phyloP scores from a whole-genome alignment of 2,888 invertebrate genomes.

The Cosmopolites sordidus region DNA sequence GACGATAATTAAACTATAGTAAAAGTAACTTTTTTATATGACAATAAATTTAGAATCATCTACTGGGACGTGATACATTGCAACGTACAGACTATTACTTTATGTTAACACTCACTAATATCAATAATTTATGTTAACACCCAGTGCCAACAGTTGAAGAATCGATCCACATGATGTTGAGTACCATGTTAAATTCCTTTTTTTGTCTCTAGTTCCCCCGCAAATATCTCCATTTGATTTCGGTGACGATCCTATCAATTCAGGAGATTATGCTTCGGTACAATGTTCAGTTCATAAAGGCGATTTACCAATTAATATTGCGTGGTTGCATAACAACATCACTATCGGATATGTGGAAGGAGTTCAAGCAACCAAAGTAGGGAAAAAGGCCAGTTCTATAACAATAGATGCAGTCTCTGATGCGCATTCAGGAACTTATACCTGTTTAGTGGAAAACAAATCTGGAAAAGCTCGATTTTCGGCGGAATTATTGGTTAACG shows the following conservation, averaged over 20 bases:
- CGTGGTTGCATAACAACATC: constrained; percentile 69
- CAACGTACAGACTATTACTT: too few relatives aligned
- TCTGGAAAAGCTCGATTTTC: constrained; percentile 64
- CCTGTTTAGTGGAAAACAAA: constrained; percentile 64
- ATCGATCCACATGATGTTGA: too few relatives aligned
- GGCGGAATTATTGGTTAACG: constrained; percentile 61
- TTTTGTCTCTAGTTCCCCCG: constrained; percentile 13
- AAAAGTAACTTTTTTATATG: too few relatives aligned
- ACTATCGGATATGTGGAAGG: constrained; percentile 43
- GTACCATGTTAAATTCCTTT: too few relatives aligned
- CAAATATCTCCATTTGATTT: constrained; percentile 42
- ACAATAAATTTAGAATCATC: too few relatives aligned
- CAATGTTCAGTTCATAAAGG: constrained; percentile 69
- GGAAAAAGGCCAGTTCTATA: constrained; percentile 59
- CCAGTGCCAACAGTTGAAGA: too few relatives aligned
- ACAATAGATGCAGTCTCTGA: constrained; percentile 68
- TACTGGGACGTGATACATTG: too few relatives aligned
- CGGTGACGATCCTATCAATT: constrained; percentile 59
- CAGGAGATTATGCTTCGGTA: constrained; percentile 64
- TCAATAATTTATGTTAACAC: neutral
- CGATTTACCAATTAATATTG: constrained; percentile 67
- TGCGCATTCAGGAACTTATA: constrained; percentile 70
- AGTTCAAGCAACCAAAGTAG: constrained; percentile 43
- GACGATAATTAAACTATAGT: too few relatives aligned
- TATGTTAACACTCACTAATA: too few relatives aligned